Evolutionary conservation across 2,888 invertebrate genomes (phyloP).

Genomic region (Melieria crassipennis): DNA sequence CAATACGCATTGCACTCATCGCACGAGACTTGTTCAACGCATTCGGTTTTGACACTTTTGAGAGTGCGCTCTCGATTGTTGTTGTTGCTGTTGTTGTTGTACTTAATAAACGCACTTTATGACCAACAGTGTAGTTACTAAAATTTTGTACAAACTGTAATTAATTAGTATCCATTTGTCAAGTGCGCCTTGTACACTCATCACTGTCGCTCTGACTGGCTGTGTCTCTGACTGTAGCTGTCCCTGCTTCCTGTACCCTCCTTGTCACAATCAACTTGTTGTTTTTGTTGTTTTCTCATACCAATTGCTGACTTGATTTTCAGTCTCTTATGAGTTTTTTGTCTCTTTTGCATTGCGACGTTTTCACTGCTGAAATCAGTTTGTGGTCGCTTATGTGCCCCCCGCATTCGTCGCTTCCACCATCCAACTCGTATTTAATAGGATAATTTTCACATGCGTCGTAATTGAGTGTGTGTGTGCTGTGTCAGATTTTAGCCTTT

Average conservation of each 20-base stretch:
- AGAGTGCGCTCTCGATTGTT: neutral
- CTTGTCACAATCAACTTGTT: neutral
- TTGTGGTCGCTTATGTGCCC: too few relatives aligned
- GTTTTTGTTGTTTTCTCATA: slow-evolving; percentile 1
- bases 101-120: slow-evolving; percentile 59
- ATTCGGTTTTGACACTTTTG: too few relatives aligned
- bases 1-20: too few relatives aligned
- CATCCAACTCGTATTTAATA: slow-evolving; percentile 51
- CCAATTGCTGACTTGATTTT: slow-evolving; percentile 9
- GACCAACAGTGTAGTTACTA: slow-evolving; percentile 54
- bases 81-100: slow-evolving; percentile 29
- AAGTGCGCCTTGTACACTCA: slow-evolving; percentile 54
- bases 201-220: slow-evolving; percentile 39
- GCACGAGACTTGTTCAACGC: too few relatives aligned
- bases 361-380: neutral
- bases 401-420: too few relatives aligned
- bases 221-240: slow-evolving; percentile 11
- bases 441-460: slow-evolving; percentile 60
- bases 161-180: slow-evolving; percentile 67
- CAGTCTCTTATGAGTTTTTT: slow-evolving; percentile 21
- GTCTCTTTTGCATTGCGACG: slow-evolving; percentile 40
- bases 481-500: too few relatives aligned
- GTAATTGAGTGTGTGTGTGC: slow-evolving; percentile 48
- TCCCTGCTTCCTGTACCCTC: neutral
- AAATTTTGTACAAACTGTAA: slow-evolving; percentile 66